Evolutionary conservation across 1,140 invertebrate species (phyloP), one percentile per base, ranked within the genome.

Genomic region (Drosophila watanabei): DNA sequence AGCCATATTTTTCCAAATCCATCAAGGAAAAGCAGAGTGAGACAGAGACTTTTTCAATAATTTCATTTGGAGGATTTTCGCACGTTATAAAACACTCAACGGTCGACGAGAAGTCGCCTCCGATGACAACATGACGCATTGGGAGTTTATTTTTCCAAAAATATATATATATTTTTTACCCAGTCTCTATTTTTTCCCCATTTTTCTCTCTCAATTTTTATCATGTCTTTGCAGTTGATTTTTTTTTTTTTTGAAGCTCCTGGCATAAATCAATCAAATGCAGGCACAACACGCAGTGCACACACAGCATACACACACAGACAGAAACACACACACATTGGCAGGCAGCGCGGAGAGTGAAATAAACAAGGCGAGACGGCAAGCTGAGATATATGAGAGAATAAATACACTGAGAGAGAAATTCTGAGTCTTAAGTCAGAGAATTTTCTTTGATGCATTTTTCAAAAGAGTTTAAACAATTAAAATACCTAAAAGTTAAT

Each of bases 41-140:
- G 46, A 20, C 16, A 43, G 60, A 39, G 48, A 71, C 54, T 79
- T 68, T 75, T 75, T 69, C 68, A 82, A 85, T 89, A 89, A 85
- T 89, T 90, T 79, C 81, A 85, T 89, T 87, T 65, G 70, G 30
- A 33, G 49, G 63, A 79, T 75, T 82, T 81, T 85, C 82, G 66
- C 86, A 85, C 78, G 75, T 89, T 89, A 89, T 89, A 85, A 89
- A 89, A 85, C 86, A 90, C 85, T 88, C 81, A 71, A 46, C 85
- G 69, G 71, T 70, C 84, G 69, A 68, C 69, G 37, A 61, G 78
- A 61, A 51, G 61, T 48, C 49, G 81, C 61, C 60, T 41, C 68
- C 78, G 57, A 54, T 83, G 84, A 84, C 72, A 54, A 80, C 80
- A 78, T 88, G 85, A 71, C 72, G 81, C 85, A 79, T 89, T 64